A percentile compares a stretch with the other conserved stretches of the same genome.
phyloP scores from a whole-genome alignment of 2,797 vertebrate genomes.

The Anguilla megastoma region DNA sequence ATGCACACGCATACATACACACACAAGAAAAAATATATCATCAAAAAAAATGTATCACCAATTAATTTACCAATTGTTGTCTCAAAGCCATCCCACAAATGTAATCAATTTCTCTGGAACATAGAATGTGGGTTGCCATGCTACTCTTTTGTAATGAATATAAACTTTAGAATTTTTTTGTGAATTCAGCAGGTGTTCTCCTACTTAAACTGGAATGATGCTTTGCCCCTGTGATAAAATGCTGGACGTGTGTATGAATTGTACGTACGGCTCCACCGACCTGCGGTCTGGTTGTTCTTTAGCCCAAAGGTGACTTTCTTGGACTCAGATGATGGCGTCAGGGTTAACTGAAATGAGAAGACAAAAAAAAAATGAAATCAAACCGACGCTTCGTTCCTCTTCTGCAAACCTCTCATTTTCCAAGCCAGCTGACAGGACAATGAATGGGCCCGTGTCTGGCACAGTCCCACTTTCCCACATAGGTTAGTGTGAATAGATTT shows the following conservation, averaged over 20 bases:
- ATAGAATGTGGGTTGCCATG: not conserved
- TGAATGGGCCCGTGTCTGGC: not conserved
- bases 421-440: not conserved
- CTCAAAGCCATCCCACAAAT: not conserved
- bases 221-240: not conserved
- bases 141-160: not conserved
- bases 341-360: constrained; percentile 45
- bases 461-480: constrained; percentile 31
- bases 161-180: too few species aligned
- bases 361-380: constrained; percentile 27
- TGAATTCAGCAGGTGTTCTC: not conserved
- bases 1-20: too few species aligned
- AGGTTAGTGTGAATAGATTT: not conserved
- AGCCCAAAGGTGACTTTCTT: constrained; percentile 95
- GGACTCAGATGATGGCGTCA: constrained; percentile 60
- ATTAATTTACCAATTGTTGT: not conserved
- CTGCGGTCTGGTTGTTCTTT: constrained; percentile 89
- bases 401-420: not conserved
- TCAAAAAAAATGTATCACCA: not conserved
- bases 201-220: not conserved
- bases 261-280: constrained; percentile 60
- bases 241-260: not conserved
- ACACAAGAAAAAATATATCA: not conserved
- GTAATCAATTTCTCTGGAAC: not conserved
- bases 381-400: not conserved